phyloP scores from a whole-genome alignment of 2,888 invertebrate genomes.

The Cantharis flavilabris region DNA sequence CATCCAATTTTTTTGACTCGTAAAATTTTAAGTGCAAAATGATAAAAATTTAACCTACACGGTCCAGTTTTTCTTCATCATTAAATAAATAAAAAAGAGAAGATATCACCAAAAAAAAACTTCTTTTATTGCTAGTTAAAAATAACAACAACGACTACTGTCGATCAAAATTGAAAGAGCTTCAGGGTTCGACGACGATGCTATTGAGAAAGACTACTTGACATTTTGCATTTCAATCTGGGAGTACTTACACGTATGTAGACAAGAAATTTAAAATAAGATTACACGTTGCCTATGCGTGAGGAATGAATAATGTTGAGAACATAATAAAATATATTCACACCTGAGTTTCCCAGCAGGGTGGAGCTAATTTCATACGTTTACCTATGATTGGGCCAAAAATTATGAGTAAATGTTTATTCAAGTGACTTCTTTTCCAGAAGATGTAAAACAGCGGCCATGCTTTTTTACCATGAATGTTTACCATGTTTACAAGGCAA shows the following conservation, averaged over 20 bases:
- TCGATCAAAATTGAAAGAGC: neutral
- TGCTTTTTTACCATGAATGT: slow-evolving; percentile 25
- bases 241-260: neutral
- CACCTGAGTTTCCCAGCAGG: slow-evolving; percentile 35
- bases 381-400: slow-evolving; percentile 30
- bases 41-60: neutral
- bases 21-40: neutral
- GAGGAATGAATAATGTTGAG: slow-evolving; percentile 25
- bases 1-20: neutral
- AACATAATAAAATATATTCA: slow-evolving; percentile 28
- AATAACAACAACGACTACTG: neutral
- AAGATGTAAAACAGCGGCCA: slow-evolving; percentile 32
- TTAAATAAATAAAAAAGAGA: neutral
- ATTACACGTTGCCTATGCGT: slow-evolving; percentile 19
- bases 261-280: slow-evolving; percentile 7
- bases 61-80: neutral
- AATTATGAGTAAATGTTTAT: slow-evolving; percentile 26
- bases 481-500: neutral
- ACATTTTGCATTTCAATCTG: neutral
- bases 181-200: neutral
- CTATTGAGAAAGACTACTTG: neutral
- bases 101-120: neutral
- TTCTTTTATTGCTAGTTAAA: neutral
- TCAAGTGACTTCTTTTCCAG: slow-evolving; percentile 26
- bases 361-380: slow-evolving; percentile 34